These are phyloP conservation scores for Mythimna ferrago DNA, from an alignment of 2,888 invertebrate genomes.

Conservation along the genomic window DNA sequence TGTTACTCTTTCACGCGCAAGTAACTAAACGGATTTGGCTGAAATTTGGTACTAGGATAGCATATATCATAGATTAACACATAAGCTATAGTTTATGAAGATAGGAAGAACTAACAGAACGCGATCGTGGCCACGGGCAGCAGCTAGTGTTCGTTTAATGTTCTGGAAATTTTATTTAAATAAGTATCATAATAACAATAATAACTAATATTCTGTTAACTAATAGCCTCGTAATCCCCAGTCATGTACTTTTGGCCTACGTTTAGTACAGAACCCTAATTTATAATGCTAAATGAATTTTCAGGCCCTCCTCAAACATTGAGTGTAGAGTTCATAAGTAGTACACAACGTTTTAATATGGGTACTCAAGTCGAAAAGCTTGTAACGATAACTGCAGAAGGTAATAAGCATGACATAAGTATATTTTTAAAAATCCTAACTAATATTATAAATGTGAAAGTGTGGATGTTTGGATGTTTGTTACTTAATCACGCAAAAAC, in stretches of 20 bases:
- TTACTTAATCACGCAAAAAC: no score
- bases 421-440: no score
- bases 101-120: no score
- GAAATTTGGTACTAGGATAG: no score
- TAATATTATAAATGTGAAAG: no score
- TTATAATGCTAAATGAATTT: constrained; percentile 1
- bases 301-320: background rate
- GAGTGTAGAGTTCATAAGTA: background rate
- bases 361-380: constrained; percentile 11
- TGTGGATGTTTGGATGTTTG: no score
- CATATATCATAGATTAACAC: no score
- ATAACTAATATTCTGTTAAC: background rate
- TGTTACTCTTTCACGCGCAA: no score
- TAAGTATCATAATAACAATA: no score
- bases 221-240: background rate
- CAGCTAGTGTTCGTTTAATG: background rate
- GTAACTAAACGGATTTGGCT: no score
- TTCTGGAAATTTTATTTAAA: background rate
- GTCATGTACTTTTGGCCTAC: background rate
- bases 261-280: background rate
- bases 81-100: no score
- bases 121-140: no score
- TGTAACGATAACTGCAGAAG: background rate
- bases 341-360: background rate
- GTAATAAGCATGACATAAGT: constrained; percentile 5